Evolutionary conservation across 1,140 invertebrate species (phyloP), one percentile per base, ranked within the genome.

Genomic region (Rhyzopertha dominica): DNA sequence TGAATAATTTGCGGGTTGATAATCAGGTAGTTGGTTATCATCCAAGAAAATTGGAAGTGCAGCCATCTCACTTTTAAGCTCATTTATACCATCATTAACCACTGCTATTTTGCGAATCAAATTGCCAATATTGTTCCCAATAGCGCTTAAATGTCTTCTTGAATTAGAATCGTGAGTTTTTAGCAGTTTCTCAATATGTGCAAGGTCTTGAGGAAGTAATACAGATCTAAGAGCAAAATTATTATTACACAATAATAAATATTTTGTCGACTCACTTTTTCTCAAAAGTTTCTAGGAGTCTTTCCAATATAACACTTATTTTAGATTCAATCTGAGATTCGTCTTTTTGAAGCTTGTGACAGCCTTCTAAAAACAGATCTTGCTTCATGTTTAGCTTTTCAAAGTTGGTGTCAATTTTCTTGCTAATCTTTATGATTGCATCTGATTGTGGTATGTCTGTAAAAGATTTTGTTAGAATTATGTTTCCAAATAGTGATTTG

Each of bases 361-460:
- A 80, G 10, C 73, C 74, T 52, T 77, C 73, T 18, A 78, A 59
- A 54, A 80, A 79, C 32, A 71, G 64, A 40, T 77, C 74, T 59
- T 81, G 78, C 13, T 69, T 66, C 5, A 73, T 61, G 14, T 77
- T 55, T 10, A 80, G 62, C 50, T 71, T 74, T 54, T 79, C 65
- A 56, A 74, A 69, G 44, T 66, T 68, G 9, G 47, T 47, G 43
- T 74, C 67, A 4, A 74, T 46, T 24, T 66, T 66, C 26, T 54
- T 48, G 5, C 20, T 19, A 14, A 17, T 34, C 24, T 37, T 14
- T 4, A 24, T 4, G 13, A 12, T 20, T 37, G 16, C 18, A 39
- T 25, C 38, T 28, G 38, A 13, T 28, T 40, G 38, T 10, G 38
- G 38, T 19, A 9, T 5, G 30, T 2, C 1, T 32, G n/a, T n/a